Evolutionary conservation across 2,113 vertebrate genomes (phyloP).

Genomic region (Sigmodon hispidus): DNA sequence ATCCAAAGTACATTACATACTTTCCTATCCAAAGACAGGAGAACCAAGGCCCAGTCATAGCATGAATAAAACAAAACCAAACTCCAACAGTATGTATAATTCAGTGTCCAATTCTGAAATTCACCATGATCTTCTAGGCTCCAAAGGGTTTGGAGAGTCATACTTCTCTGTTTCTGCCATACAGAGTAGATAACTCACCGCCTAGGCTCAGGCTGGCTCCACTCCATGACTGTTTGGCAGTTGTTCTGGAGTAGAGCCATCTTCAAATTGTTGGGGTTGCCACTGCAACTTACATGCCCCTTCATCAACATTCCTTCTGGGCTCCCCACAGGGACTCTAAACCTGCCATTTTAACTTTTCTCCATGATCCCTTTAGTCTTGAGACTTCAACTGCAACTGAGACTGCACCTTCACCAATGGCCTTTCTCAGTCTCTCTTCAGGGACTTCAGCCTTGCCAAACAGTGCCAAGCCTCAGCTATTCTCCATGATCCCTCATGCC

Average conservation of each 20-base stretch:
- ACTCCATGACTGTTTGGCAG: not conserved
- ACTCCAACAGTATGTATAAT: not conserved
- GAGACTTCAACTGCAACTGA: not conserved
- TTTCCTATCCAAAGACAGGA: not conserved
- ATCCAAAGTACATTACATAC: not conserved
- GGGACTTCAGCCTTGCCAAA: not conserved
- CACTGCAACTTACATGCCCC: not conserved
- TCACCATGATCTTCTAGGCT: not conserved
- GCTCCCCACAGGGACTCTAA: not conserved
- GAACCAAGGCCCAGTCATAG: not conserved
- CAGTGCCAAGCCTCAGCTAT: not conserved
- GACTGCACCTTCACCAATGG: not conserved
- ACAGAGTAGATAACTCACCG: not conserved
- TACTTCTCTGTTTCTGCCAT: not conserved
- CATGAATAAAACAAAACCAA: not conserved
- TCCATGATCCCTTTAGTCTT: not conserved
- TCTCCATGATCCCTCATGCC: not conserved
- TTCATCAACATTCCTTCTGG: not conserved
- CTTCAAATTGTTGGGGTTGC: not conserved
- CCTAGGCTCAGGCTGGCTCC: not conserved
- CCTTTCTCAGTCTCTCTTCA: not conserved
- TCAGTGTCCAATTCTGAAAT: not conserved
- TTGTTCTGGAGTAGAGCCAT: not conserved
- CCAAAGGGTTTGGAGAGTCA: not conserved
- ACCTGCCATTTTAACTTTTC: not conserved